These are phyloP conservation scores for Myotis planiceps DNA, from an alignment of 2,797 vertebrate species.

Conservation along the genomic window DNA sequence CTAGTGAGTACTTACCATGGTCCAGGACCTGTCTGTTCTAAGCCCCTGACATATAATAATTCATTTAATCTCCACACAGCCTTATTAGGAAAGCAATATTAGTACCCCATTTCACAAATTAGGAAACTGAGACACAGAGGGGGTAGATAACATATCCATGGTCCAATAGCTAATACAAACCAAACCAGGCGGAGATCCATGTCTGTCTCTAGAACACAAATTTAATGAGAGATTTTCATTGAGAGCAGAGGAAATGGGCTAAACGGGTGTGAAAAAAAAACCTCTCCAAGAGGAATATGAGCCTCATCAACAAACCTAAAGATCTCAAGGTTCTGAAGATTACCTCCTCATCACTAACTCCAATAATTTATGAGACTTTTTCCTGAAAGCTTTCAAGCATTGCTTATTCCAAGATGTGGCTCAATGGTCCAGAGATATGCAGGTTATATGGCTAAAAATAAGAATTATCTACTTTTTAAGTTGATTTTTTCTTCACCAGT, in stretches of 20 bases:
- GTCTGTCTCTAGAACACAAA: background rate
- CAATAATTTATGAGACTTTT: background rate
- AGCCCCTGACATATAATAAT: background rate
- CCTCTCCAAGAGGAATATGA: background rate
- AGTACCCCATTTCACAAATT: conserved; percentile 1
- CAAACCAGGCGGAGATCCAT: background rate
- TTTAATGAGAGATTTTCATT: background rate
- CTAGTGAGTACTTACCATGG: background rate
- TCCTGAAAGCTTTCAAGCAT: background rate
- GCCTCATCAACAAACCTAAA: background rate
- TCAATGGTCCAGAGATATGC: background rate
- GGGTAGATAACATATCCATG: background rate
- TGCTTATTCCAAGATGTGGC: background rate
- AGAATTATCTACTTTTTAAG: background rate
- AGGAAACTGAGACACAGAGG: background rate
- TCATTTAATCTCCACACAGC: background rate
- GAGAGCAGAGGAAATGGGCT: background rate
- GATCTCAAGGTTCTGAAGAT: background rate
- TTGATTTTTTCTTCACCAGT: background rate
- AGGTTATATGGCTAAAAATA: background rate
- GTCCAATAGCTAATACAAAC: background rate
- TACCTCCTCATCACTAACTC: background rate
- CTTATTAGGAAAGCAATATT: background rate
- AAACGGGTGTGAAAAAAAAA: background rate
- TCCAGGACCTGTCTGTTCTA: background rate